phyloP scores from a whole-genome alignment of 1,140 invertebrate species.

The Magallana ariakensis region DNA sequence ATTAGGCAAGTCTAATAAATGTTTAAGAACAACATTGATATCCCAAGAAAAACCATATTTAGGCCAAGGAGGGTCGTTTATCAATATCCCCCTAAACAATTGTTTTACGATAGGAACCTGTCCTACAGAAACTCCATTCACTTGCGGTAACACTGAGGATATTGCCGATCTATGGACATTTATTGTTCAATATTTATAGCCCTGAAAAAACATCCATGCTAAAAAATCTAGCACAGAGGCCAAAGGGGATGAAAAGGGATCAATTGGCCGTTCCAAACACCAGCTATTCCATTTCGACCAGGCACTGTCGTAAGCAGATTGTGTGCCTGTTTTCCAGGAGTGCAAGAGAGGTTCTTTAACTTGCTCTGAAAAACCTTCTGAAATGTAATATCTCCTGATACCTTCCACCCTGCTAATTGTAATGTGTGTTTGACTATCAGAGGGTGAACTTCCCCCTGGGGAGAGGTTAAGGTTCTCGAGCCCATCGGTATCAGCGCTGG shows the following conservation, averaged over 20 bases:
- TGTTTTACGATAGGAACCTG: slow-evolving; percentile 18
- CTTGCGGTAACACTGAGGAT: slow-evolving; percentile 34
- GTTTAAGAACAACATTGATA: slow-evolving; percentile 30
- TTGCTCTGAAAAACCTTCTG: too few species aligned
- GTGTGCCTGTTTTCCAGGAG: slow-evolving; percentile 41
- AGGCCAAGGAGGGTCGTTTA: slow-evolving; percentile 37
- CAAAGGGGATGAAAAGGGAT: slow-evolving; percentile 51
- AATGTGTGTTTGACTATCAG: too few species aligned
- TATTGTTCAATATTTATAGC: slow-evolving; percentile 50
- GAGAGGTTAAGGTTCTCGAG: too few species aligned
- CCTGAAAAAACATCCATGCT: too few species aligned
- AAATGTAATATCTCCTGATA: too few species aligned
- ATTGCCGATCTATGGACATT: slow-evolving; percentile 49
- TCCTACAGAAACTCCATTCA: slow-evolving; percentile 36
- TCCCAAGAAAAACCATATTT: slow-evolving; percentile 46
- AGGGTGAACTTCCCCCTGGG: too few species aligned
- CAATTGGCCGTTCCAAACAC: slow-evolving; percentile 51
- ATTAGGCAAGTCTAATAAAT: neutral
- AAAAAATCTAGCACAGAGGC: slow-evolving; percentile 42
- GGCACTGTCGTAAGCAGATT: slow-evolving; percentile 52
- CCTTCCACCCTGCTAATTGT: too few species aligned
- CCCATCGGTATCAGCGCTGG: too few species aligned
- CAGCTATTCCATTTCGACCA: slow-evolving; percentile 52
- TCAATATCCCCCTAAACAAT: slow-evolving; percentile 45
- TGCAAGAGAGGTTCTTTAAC: slow-evolving; percentile 41